A percentile compares a stretch with the other conserved stretches of the same genome.
Evolutionary conservation across 2,797 vertebrate genomes (phyloP).

Genomic region (Enoplosus armatus): DNA sequence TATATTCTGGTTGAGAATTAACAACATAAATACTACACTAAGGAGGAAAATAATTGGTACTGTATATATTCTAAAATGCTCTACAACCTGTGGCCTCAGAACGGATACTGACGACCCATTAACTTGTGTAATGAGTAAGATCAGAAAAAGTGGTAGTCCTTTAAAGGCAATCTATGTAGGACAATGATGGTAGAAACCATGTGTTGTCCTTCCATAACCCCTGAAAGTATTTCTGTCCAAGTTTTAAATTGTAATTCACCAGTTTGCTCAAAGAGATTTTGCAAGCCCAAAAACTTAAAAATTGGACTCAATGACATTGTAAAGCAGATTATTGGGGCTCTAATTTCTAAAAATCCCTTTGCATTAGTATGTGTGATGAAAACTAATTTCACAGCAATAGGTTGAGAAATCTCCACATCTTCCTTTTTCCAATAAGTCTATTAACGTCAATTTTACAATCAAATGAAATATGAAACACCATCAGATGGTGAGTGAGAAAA

Average conservation of each 20-base stretch:
- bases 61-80: constrained; percentile 15
- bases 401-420: neutral
- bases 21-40: constrained; percentile 23
- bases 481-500: constrained; percentile 9
- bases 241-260: neutral
- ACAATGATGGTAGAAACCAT: neutral
- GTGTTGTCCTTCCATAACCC: neutral
- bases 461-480: neutral
- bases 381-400: neutral
- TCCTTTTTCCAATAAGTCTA: neutral
- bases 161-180: neutral
- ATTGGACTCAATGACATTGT: too few relatives aligned
- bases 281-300: neutral
- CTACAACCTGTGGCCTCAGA: constrained; percentile 81
- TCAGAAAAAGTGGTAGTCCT: neutral
- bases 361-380: neutral
- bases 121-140: neutral
- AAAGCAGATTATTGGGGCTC: neutral
- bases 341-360: neutral
- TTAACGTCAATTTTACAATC: neutral
- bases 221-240: neutral
- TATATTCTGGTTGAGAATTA: constrained; percentile 31
- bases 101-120: constrained; percentile 57
- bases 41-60: constrained; percentile 35
- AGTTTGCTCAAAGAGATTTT: neutral